These are phyloP conservation scores for Pachyseris speciosa DNA, from an alignment of 64 coral and sea anemone genomes.

Conservation along the genomic window DNA sequence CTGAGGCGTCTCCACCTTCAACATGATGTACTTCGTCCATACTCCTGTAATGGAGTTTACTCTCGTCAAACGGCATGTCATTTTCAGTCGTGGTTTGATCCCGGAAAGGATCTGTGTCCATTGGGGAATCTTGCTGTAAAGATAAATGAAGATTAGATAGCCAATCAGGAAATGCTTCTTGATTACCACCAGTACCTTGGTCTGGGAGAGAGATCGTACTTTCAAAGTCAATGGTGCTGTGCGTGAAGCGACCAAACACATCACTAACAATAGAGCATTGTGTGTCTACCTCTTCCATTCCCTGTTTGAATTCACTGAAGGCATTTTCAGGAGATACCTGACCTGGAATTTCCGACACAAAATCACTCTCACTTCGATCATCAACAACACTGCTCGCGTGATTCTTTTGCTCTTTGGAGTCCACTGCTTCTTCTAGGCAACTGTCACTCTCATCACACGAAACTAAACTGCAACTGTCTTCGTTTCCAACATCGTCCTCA, in stretches of 20 bases:
- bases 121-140: not conserved
- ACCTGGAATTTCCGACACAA: not conserved
- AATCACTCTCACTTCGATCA: not conserved
- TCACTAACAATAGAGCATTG: not conserved
- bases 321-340: not conserved
- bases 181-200: not conserved
- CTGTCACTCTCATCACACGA: not conserved
- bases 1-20: not conserved
- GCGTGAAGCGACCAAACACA: not conserved
- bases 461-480: not conserved
- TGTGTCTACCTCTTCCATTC: not conserved
- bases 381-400: not conserved
- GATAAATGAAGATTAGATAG: not conserved
- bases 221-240: not conserved
- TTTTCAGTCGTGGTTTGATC: not conserved
- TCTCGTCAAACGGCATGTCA: not conserved
- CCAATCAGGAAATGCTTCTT: too few species aligned
- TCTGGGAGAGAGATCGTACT: not conserved
- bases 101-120: not conserved
- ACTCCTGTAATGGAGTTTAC: not conserved
- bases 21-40: not conserved
- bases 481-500: not conserved
- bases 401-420: not conserved
- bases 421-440: not conserved
- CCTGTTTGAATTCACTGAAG: not conserved